Evolutionary conservation across 37 sponge, comb jelly and placozoan species (phyloP), one percentile per base, ranked within the genome.

Genomic region (Ianthella basta): DNA sequence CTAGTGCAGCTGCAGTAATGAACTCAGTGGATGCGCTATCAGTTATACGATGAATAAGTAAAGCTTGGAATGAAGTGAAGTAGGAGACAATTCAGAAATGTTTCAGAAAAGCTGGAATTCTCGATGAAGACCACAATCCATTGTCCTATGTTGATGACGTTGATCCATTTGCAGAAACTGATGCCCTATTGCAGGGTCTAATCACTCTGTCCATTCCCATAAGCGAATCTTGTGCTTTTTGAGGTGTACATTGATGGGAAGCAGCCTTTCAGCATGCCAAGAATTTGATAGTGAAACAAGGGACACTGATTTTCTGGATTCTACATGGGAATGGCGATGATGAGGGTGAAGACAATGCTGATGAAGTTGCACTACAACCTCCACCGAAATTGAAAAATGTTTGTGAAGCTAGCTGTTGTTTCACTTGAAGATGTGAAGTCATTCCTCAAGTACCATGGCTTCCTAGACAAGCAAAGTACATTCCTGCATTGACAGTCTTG

Each of bases 101-200:
- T 74, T 94, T 89, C 78, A 34, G 84, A 60, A 93, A 90, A 54
- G 83, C 80, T 84, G 88, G 88, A 32, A 63, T 91, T 39, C 32
- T 91, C 19, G 72, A 86, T 44, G 44, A 37, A 41, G 82, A 89
- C 27, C 50, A 79, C 20, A 75, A 41, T 75, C 78, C 78, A 10
- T 3, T 75, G 21, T 39, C 25, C 54, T 1, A 15, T 41, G 53
- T 20, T 75, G 78, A 75, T 8, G 78, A 75, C 40, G 78, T 44
- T 44, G 50, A 44, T 44, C 50, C 50, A 44, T 44, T n/a, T 10
- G 54, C 78, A 15, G 78, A 50, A 16, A 53, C 40, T 24, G 72
- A 70, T 70, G 34, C 36, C 37, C 78, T 39, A 41, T 75, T 75
- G 54, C 78, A 75, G 78, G 78, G 40, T 44, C 78, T 41, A 41